A percentile compares a stretch with the other conserved stretches of the same genome.
Conservation (phyloP, 2,113 vertebrate genomes). For the Thoracochromis brauschi region DNA sequence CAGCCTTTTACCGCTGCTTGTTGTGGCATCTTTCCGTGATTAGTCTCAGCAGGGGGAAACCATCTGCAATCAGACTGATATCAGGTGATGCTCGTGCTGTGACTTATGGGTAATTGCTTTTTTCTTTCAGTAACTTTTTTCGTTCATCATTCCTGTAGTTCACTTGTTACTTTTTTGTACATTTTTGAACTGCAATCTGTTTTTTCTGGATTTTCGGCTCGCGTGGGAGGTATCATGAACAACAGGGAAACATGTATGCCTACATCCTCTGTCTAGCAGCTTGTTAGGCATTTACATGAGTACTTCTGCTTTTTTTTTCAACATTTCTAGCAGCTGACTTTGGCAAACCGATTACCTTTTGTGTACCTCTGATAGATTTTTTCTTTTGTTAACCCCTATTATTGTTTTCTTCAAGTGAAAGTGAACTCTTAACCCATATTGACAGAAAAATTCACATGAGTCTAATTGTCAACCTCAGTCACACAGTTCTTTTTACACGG, state of each 20-base stretch:
- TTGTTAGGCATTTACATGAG: not conserved
- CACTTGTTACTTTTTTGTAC: not conserved
- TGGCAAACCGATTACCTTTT: not conserved
- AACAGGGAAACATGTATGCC: not conserved
- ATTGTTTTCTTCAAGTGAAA: not conserved
- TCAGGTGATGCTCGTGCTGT: not conserved
- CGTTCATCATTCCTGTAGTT: not conserved
- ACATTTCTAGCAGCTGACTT: not conserved
- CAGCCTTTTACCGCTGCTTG: not conserved
- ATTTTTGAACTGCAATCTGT: not conserved
- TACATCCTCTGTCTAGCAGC: not conserved
- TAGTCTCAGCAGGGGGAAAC: not conserved
- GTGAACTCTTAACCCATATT: not conserved
- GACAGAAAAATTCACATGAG: not conserved
- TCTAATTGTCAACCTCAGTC: not conserved
- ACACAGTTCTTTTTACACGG: not conserved
- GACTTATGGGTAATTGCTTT: not conserved
- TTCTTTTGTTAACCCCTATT: not conserved
- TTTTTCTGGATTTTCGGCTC: not conserved
- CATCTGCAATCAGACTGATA: not conserved
- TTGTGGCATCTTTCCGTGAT: not conserved
- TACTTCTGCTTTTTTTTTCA: not conserved
- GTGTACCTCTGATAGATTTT: not conserved
- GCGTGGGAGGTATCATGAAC: not conserved
- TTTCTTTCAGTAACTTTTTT: not conserved